A percentile compares a stretch with the other conserved stretches of the same genome.
Conservation (phyloP, 2,797 vertebrate species). For the Atherinosoma microstoma region DNA sequence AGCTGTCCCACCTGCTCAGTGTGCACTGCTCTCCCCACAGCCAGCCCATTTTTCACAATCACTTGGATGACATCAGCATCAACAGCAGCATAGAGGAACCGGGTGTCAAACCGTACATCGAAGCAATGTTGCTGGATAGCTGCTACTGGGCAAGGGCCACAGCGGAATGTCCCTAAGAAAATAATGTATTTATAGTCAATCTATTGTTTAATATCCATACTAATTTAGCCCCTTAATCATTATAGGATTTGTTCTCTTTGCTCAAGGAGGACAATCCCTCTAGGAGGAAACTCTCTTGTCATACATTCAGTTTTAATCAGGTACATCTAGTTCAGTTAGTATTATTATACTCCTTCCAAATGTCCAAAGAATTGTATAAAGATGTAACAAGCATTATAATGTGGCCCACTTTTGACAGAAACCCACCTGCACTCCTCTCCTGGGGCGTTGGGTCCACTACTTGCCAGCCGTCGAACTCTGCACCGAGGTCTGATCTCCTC, state of each 20-base stretch:
- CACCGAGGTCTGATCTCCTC: constrained; percentile 83
- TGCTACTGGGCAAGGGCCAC: constrained; percentile 85
- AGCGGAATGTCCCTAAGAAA: constrained; percentile 83
- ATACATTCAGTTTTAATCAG: background rate
- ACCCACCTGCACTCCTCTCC: constrained; percentile 86
- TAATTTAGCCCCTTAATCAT: background rate
- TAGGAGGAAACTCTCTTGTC: background rate
- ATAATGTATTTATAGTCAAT: background rate
- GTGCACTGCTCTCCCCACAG: constrained; percentile 79
- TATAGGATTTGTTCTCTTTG: background rate
- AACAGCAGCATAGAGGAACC: constrained; percentile 86
- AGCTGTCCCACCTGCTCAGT: constrained; percentile 78
- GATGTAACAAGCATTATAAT: background rate
- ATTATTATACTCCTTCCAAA: background rate
- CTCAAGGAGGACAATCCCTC: background rate
- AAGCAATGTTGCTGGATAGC: constrained; percentile 81
- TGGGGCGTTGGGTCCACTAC: constrained; percentile 89
- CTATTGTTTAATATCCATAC: background rate
- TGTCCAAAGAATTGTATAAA: background rate
- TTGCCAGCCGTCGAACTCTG: constrained; percentile 88
- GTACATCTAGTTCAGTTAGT: background rate
- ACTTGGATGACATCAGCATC: constrained; percentile 84
- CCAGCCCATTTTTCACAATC: constrained; percentile 72
- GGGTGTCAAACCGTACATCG: constrained; percentile 74
- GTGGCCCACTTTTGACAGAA: background rate